Conservation (phyloP, 2,888 invertebrate species). For the Drosophila lutescens region DNA sequence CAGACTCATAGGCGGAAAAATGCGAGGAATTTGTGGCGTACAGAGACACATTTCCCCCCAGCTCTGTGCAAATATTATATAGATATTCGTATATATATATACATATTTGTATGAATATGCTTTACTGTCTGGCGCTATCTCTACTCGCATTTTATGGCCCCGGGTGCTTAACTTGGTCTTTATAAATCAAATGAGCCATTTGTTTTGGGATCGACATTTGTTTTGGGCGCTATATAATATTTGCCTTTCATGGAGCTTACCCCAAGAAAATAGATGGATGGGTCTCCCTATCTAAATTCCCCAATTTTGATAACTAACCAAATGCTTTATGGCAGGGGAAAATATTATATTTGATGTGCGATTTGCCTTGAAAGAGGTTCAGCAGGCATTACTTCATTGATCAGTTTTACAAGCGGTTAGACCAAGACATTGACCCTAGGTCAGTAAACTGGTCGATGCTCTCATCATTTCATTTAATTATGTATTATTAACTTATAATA, state of each 20-base stretch:
- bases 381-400: background rate
- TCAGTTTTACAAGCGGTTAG: background rate
- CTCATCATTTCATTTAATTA: slow-evolving; percentile 8
- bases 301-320: slow-evolving; percentile 33
- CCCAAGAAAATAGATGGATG: slow-evolving; percentile 33
- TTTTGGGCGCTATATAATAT: slow-evolving; percentile 28
- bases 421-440: slow-evolving; percentile 32
- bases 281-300: slow-evolving; percentile 16
- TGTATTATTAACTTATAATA: slow-evolving; percentile 16
- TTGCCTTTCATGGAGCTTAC: slow-evolving; percentile 21
- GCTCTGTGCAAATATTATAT: slow-evolving; percentile 40
- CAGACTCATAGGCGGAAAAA: slow-evolving; percentile 23
- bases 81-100: slow-evolving; percentile 18
- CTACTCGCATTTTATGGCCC: slow-evolving; percentile 53
- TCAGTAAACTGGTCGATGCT: slow-evolving; percentile 26
- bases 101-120: slow-evolving; percentile 5
- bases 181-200: slow-evolving; percentile 64
- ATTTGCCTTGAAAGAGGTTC: slow-evolving; percentile 2
- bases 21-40: slow-evolving; percentile 25
- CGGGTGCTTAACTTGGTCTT: slow-evolving; percentile 54
- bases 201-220: slow-evolving; percentile 40
- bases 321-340: slow-evolving; percentile 25
- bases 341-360: slow-evolving; percentile 12
- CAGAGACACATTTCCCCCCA: slow-evolving; percentile 6
- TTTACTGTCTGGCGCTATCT: slow-evolving; percentile 53